Conservation (phyloP, 1,140 invertebrate species). For the Drosophila burlai region DNA sequence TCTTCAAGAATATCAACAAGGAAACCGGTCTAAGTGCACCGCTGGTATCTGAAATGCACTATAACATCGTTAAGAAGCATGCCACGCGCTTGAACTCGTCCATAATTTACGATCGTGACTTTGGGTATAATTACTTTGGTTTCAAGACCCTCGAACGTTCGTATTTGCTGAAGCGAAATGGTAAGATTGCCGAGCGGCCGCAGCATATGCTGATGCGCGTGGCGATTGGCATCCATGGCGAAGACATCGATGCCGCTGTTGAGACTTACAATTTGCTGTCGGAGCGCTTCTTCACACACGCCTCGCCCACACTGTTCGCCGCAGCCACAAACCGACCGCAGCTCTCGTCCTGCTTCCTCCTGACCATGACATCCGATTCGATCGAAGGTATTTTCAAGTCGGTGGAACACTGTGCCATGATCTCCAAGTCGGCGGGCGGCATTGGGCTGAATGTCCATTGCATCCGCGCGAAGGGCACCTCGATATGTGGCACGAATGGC, state of each 20-base stretch:
- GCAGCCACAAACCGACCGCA: conserved; percentile 97
- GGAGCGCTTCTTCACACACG: conserved; percentile 98
- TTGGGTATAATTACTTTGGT: conserved; percentile 99
- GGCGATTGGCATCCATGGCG: conserved; percentile 97
- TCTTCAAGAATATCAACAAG: conserved; percentile 92
- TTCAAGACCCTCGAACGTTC: conserved; percentile 99
- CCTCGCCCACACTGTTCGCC: conserved; percentile 98
- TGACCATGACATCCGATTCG: conserved; percentile 98
- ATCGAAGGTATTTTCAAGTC: conserved; percentile 99
- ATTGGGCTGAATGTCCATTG: conserved; percentile 99
- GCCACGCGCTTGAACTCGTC: conserved; percentile 96
- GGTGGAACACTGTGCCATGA: conserved; percentile 96
- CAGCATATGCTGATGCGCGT: conserved; percentile 99
- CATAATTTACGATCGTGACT: conserved; percentile 99
- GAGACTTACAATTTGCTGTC: conserved; percentile 99
- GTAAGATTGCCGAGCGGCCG: conserved; percentile 97
- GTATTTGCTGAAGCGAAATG: conserved; percentile 97
- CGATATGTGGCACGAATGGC: conserved; percentile 98
- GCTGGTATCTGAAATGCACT: conserved; percentile 94
- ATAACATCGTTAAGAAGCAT: conserved; percentile 94
- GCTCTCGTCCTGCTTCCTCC: conserved; percentile 97
- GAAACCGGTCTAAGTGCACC: conserved; percentile 90
- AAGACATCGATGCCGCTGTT: conserved; percentile 96
- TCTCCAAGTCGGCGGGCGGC: conserved; percentile 98
- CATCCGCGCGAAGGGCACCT: conserved; percentile 96